phyloP scores from a whole-genome alignment of 2,797 vertebrate genomes.

The Muraenolepis orangiensis region DNA sequence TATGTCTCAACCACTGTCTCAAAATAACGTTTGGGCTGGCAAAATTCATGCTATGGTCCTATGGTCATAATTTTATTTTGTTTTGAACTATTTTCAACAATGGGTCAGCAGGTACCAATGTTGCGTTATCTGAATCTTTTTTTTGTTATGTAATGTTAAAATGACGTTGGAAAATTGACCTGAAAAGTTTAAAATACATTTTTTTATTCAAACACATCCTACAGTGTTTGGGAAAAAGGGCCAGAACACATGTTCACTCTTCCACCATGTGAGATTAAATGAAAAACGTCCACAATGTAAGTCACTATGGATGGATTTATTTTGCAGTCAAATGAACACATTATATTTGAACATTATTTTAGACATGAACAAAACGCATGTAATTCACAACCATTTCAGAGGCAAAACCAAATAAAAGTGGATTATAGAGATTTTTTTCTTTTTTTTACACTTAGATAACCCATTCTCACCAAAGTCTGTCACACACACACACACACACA shows the following conservation, averaged over 20 bases:
- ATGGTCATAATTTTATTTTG: background rate
- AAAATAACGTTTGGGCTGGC: background rate
- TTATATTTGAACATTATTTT: constrained; percentile 51
- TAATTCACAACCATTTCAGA: constrained; percentile 46
- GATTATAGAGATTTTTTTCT: constrained; percentile 41
- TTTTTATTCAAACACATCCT: background rate
- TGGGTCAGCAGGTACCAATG: background rate
- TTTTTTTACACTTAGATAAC: constrained; percentile 47
- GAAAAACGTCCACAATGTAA: constrained; percentile 22
- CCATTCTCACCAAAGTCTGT: constrained; percentile 33
- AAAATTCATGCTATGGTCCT: background rate
- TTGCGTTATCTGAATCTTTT: background rate
- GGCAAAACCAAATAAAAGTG: constrained; percentile 45
- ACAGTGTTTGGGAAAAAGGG: background rate
- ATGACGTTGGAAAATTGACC: background rate
- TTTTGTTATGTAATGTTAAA: background rate
- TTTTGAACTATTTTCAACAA: background rate
- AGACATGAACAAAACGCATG: constrained; percentile 54
- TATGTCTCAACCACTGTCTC: background rate
- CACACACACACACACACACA: constrained; percentile 7
- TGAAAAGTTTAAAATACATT: background rate
- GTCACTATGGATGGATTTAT: constrained; percentile 64
- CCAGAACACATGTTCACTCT: background rate
- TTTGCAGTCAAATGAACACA: constrained; percentile 65
- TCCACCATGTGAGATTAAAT: background rate